Evolutionary conservation across 2,888 invertebrate species (phyloP).

Genomic region (Nomada flava): DNA sequence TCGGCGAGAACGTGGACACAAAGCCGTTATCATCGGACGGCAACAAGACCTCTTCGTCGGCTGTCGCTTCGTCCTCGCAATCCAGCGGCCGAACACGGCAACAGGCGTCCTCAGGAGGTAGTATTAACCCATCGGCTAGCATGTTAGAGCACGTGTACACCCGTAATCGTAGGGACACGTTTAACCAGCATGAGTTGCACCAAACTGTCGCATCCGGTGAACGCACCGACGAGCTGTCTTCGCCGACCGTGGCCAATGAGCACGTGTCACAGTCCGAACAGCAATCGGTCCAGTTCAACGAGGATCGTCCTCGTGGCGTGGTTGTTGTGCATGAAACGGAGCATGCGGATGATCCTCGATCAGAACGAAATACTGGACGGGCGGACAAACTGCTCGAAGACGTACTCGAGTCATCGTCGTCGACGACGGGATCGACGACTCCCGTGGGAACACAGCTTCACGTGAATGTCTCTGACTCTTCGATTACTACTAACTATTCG

Average conservation of each 20-base stretch:
- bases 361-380: slow-evolving; percentile 22
- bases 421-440: slow-evolving; percentile 35
- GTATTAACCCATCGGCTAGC: slow-evolving; percentile 77
- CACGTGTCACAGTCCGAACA: slow-evolving; percentile 38
- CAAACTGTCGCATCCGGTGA: slow-evolving; percentile 76
- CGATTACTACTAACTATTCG: slow-evolving; percentile 60
- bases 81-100: slow-evolving; percentile 85
- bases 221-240: slow-evolving; percentile 30
- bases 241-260: slow-evolving; percentile 23
- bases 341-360: slow-evolving; percentile 55
- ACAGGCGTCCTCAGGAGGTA: slow-evolving; percentile 85
- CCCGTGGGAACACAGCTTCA: slow-evolving; percentile 37
- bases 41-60: slow-evolving; percentile 89
- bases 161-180: slow-evolving; percentile 90
- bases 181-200: slow-evolving; percentile 86
- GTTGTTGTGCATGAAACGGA: slow-evolving; percentile 70
- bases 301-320: slow-evolving; percentile 62
- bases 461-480: slow-evolving; percentile 53
- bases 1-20: slow-evolving; percentile 90
- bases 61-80: slow-evolving; percentile 88
- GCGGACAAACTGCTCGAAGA: slow-evolving; percentile 14
- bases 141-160: slow-evolving; percentile 80
- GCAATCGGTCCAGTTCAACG: slow-evolving; percentile 67
- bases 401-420: slow-evolving; percentile 19
- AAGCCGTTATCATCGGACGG: slow-evolving; percentile 90